These are phyloP conservation scores for Caenorhabditis zanzibari DNA, from an alignment of 2,888 invertebrate genomes.

Conservation along the genomic window DNA sequence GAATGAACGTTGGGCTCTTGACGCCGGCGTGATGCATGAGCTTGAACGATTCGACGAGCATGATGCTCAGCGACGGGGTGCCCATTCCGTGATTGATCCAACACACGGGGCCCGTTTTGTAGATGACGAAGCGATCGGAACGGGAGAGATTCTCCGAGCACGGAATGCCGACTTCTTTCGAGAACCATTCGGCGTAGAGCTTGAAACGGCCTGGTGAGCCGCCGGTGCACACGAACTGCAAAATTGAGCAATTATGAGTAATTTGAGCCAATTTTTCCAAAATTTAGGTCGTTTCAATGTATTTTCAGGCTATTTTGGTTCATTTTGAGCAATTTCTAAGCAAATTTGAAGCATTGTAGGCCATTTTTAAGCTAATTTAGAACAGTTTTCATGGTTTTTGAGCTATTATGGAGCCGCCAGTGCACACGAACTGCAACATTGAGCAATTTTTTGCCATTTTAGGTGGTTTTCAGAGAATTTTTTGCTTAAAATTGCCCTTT, in stretches of 20 bases:
- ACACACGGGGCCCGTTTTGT: slow-evolving; percentile 85
- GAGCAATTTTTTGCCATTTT: no score
- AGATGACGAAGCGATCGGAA: slow-evolving; percentile 85
- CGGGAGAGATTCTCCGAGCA: slow-evolving; percentile 83
- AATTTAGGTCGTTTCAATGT: no score
- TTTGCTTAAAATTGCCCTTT: no score
- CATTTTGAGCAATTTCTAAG: no score
- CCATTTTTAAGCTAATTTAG: no score
- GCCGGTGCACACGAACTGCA: slow-evolving; percentile 85
- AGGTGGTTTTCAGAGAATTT: no score
- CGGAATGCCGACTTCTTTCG: slow-evolving; percentile 75
- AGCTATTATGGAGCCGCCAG: no score
- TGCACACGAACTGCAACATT: no score
- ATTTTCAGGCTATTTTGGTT: no score
- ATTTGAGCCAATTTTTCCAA: no score
- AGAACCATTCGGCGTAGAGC: slow-evolving; percentile 84
- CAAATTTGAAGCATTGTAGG: no score
- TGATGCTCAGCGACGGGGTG: slow-evolving; percentile 94
- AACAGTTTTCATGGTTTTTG: no score
- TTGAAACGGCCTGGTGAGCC: slow-evolving; percentile 84
- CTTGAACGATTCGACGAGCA: slow-evolving; percentile 96
- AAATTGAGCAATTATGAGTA: slow-evolving; percentile 1
- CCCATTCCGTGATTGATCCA: slow-evolving; percentile 94
- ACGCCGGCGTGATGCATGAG: slow-evolving; percentile 92
- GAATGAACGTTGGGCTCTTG: slow-evolving; percentile 91